Base-by-base conservation (phyloP, 2,888 invertebrate genomes). In the Trilocha varians region DNA sequence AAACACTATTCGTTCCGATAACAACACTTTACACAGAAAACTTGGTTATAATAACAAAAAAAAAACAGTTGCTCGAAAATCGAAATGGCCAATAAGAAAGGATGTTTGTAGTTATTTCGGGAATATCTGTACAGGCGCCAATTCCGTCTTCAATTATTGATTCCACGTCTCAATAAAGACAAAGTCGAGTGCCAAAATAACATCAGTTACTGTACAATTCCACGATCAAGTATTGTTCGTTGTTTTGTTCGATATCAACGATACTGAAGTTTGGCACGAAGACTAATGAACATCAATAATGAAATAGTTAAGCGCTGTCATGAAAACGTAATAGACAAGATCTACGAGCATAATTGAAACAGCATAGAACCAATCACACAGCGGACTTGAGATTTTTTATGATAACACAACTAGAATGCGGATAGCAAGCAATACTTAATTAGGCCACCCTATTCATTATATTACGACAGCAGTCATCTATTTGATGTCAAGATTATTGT, bases 361-460 rank as follows among this genome's bases (percentile, higher is more conserved):
- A 44, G 39, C 38, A 46, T 46, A 32, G 38, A 42, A 44, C 42
- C 45, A 48, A 52, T 46, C 34, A 50, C 32, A 42, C 37, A 8
- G 13, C 41, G 44, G 39, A 37, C 41, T 43, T 49, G 39, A 52
- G 40, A 52, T 58, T 53, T n/a, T 54, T 55, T 53, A 59, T 58
- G 53, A 50, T 57, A 61, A 60, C 57, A 49, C 35, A 43, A 32
- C 17, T 46, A 53, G 65, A 70, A 72, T 64, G 68, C 70, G 68
- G 73, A 67, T 62, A 58, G 49, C 47, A 16, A 58, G 49, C 47
- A 16, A 52, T 48, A 44, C 47, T 41, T 34, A 45, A 50, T 51
- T 44, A 50, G 39, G 43, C 39, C 33, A 39, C 44, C 40, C 36
- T 46, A 42, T 42, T 38, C 39, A 40, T 36, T 39, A 39, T 45